phyloP scores from a whole-genome alignment of 2,797 vertebrate genomes.

The Pseudocheirus occidentalis region DNA sequence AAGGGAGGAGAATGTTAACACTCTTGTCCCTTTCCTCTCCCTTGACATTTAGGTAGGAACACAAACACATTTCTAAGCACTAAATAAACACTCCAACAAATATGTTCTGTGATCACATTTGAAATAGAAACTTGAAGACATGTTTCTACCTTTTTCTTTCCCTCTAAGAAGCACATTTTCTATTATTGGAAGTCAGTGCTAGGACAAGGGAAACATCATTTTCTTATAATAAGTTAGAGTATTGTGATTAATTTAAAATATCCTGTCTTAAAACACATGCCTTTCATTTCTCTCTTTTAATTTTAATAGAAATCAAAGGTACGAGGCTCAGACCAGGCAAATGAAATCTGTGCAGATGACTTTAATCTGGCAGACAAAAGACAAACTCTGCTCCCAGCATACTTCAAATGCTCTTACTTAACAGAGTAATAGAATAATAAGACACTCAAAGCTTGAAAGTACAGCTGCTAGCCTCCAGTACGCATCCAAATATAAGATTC shows the following conservation, averaged over 20 bases:
- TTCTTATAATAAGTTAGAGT: constrained; percentile 15
- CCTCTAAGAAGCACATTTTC: background rate
- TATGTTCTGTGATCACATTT: constrained; percentile 32
- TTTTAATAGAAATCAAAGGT: constrained; percentile 23
- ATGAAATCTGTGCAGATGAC: constrained; percentile 50
- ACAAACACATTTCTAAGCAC: constrained; percentile 1
- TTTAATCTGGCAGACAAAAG: constrained; percentile 46
- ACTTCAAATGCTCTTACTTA: constrained; percentile 43
- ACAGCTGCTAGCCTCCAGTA: background rate
- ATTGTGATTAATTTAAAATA: constrained; percentile 44
- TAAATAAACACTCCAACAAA: constrained; percentile 48
- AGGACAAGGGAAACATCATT: constrained; percentile 22
- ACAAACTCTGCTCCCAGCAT: constrained; percentile 34
- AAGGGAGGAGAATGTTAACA: constrained; percentile 14
- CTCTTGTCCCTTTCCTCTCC: constrained; percentile 11
- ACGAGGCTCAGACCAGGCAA: background rate
- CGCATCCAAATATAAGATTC: constrained; percentile 4
- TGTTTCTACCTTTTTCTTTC: background rate
- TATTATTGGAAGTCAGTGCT: constrained; percentile 32
- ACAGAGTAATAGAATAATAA: constrained; percentile 36
- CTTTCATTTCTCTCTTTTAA: constrained; percentile 50
- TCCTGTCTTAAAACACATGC: constrained; percentile 40
- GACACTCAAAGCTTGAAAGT: constrained; percentile 34
- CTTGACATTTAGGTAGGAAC: constrained; percentile 39
- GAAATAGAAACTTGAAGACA: constrained; percentile 7